Conservation (phyloP, 2,888 invertebrate genomes). For the Spisula solida region DNA sequence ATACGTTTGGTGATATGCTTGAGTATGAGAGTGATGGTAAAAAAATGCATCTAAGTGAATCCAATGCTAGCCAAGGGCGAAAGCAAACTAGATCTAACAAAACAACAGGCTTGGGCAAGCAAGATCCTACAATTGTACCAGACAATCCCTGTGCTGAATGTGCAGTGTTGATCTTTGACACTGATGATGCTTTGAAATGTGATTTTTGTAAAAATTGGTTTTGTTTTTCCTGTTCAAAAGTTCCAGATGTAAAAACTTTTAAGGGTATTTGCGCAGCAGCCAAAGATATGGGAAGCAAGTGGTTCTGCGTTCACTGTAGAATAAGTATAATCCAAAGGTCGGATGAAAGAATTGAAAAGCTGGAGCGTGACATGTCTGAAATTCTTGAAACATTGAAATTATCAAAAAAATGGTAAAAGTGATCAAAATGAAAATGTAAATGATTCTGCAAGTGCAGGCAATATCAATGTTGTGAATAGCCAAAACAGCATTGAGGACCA, state of each 20-base stretch:
- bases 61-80: too few species aligned
- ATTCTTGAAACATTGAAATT: conserved; percentile 17
- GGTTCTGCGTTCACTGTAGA: conserved; percentile 24
- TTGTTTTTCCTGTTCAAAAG: conserved; percentile 2
- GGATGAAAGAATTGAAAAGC: background rate
- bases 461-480: too few species aligned
- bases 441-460: too few species aligned
- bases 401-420: conserved; percentile 13
- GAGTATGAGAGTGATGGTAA: too few species aligned
- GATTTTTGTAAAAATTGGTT: conserved; percentile 22
- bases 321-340: background rate
- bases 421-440: too few species aligned
- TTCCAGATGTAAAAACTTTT: conserved; percentile 6
- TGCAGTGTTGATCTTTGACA: background rate
- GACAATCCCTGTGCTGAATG: conserved; percentile 2
- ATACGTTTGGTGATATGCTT: too few species aligned
- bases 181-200: conserved; percentile 24
- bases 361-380: conserved; percentile 4
- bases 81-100: conserved; percentile 22
- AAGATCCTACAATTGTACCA: background rate
- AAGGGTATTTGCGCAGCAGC: background rate
- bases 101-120: background rate
- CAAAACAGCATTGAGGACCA: conserved; percentile 18
- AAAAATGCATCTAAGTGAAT: too few species aligned
- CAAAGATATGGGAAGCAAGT: background rate